phyloP scores from a whole-genome alignment of 2,113 vertebrate genomes.

The Spilogale gracilis region DNA sequence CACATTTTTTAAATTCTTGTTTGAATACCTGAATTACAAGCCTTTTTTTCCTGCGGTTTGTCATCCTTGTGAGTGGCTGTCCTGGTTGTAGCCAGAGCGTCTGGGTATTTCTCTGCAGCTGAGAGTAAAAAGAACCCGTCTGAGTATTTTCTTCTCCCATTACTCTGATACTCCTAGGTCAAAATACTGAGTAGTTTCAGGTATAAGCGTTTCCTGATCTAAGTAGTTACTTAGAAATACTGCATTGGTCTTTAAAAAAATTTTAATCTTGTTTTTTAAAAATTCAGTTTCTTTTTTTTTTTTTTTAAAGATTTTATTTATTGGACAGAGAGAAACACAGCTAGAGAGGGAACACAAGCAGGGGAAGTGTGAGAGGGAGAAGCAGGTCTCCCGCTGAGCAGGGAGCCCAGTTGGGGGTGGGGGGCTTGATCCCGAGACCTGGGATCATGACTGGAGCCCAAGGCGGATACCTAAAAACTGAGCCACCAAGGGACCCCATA shows the following conservation, averaged over 20 bases:
- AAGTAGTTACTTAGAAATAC: neutral
- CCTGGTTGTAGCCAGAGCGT: neutral
- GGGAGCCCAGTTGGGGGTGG: too few relatives aligned
- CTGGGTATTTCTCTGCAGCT: neutral
- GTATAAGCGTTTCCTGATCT: neutral
- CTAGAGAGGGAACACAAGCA: too few relatives aligned
- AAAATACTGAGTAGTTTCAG: slow-evolving; percentile 9
- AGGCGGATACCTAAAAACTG: too few relatives aligned
- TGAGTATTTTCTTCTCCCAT: neutral
- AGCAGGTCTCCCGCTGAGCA: too few relatives aligned
- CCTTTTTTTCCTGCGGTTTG: slow-evolving; percentile 25
- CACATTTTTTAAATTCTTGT: slow-evolving; percentile 67
- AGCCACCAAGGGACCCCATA: too few relatives aligned
- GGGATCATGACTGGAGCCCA: too few relatives aligned
- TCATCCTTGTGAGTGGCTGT: neutral
- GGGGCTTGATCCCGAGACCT: too few relatives aligned
- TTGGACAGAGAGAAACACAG: too few relatives aligned
- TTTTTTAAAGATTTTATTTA: too few relatives aligned
- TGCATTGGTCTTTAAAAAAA: neutral
- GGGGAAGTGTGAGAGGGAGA: too few relatives aligned
- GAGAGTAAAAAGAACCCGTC: neutral
- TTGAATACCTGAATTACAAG: slow-evolving; percentile 45
- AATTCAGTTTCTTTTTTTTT: neutral
- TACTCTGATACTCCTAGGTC: neutral
- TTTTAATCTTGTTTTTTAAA: neutral